phyloP scores from a whole-genome alignment of 2,113 vertebrate species.

The Thomomys bottae region DNA sequence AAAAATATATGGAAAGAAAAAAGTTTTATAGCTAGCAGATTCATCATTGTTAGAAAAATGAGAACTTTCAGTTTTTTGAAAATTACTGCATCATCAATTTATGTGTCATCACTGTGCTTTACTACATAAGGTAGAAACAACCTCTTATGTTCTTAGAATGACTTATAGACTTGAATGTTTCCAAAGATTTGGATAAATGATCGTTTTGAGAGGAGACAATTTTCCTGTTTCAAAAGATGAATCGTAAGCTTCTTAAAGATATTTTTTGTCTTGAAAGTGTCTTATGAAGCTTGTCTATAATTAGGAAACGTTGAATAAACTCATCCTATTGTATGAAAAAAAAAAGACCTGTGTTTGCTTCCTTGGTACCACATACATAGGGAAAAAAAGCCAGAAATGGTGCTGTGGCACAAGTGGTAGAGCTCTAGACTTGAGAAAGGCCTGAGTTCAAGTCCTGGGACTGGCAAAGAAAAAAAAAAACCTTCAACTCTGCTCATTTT shows the following conservation, averaged over 20 bases:
- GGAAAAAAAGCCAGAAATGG: too few species aligned
- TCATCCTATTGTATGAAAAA: constrained; percentile 4
- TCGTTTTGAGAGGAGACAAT: neutral
- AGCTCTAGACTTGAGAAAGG: too few species aligned
- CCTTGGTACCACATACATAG: too few species aligned
- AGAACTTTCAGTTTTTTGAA: neutral
- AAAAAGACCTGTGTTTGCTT: too few species aligned
- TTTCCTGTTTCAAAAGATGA: constrained; percentile 7
- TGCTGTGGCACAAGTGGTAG: too few species aligned
- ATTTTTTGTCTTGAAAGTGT: constrained; percentile 25
- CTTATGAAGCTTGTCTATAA: constrained; percentile 49
- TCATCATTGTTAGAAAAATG: neutral
- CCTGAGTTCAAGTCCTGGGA: too few species aligned
- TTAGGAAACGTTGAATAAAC: constrained; percentile 58
- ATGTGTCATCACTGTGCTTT: neutral
- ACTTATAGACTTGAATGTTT: constrained; percentile 21
- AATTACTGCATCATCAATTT: constrained; percentile 22
- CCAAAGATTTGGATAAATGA: constrained; percentile 54
- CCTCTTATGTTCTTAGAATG: constrained; percentile 32
- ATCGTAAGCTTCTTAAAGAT: constrained; percentile 29
- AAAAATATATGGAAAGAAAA: neutral
- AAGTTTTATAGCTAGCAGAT: neutral
- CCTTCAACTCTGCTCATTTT: constrained; percentile 1
- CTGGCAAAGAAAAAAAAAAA: too few species aligned
- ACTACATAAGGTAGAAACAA: constrained; percentile 8